phyloP scores from a whole-genome alignment of 2,888 invertebrate species.

The Aricia artaxerxes region DNA sequence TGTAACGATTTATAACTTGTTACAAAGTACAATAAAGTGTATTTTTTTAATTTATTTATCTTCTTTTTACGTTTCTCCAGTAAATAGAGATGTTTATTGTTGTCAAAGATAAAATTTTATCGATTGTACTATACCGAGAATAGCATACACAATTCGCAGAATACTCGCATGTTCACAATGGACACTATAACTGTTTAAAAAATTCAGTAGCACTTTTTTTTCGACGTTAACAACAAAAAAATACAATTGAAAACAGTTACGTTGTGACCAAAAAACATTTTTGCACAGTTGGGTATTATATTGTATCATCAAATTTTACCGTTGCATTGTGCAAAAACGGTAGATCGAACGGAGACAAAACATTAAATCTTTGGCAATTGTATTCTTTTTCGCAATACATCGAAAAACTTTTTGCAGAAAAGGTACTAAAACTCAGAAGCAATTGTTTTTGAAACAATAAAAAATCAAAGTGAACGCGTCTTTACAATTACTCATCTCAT shows the following conservation, averaged over 20 bases:
- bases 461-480: slow-evolving; percentile 1
- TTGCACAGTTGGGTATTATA: slow-evolving; percentile 2
- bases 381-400: background rate
- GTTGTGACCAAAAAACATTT: background rate
- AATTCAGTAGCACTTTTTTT: background rate
- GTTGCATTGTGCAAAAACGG: background rate
- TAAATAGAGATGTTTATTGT: no score
- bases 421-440: background rate
- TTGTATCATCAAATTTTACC: background rate
- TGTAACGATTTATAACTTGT: background rate
- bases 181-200: background rate
- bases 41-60: background rate
- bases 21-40: background rate
- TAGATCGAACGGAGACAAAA: background rate
- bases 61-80: no score
- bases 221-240: background rate
- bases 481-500: slow-evolving; percentile 12
- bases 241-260: background rate
- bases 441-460: background rate
- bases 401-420: background rate
- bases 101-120: background rate
- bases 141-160: background rate
- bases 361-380: background rate
- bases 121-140: background rate
- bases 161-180: background rate